Evolutionary conservation across 2,797 vertebrate genomes (phyloP), one percentile per base, ranked within the genome.

Genomic region (Ctenosaura bakeri): DNA sequence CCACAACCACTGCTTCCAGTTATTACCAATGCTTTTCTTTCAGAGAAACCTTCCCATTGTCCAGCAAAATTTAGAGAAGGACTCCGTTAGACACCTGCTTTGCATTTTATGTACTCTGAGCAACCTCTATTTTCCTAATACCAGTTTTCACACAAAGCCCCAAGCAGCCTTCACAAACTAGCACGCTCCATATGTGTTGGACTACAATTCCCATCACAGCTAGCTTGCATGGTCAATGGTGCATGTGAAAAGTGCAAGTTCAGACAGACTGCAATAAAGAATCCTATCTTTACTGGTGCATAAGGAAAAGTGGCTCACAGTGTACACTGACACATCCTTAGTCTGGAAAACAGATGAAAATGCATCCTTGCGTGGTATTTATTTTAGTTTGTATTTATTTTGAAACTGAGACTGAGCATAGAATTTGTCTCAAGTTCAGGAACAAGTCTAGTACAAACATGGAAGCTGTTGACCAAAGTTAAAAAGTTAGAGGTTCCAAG

Each of bases 321-420:
- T 29, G 9, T 20, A 2, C 35, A 35, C 50, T 85, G 35, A 20
- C 52, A 38, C 24, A 84, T 2, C 29, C 52, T 42, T 50, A 18
- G 38, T 1, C 6, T 54, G 64, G 73, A 54, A 66, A 76, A 32
- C 86, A 83, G 78, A n/a, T 16, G 29, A 88, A 88, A 91, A 89
- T 56, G 12, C 74, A 64, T 46, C 84, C 74, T 64, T 92, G 81
- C 54, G 52, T 83, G 62, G 24, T 69, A 42, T 38, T 52, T 90
- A 76, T 78, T 86, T 79, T 66, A 74, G 85, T 79, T 83, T 71
- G 24, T 89, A 91, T 88, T 88, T 90, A 84, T 88, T 88, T 90
- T 84, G 46, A 84, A 88, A 38, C 24, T n/a, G 86, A 78, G 59
- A 56, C 56, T 6, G 6, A 69, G 59, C 35, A 0, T 79, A 83